Percentiles rank a stretch among this genome's conserved stretches.
Conservation (phyloP, 2,797 vertebrate species). For the Tamandua tetradactyla region DNA sequence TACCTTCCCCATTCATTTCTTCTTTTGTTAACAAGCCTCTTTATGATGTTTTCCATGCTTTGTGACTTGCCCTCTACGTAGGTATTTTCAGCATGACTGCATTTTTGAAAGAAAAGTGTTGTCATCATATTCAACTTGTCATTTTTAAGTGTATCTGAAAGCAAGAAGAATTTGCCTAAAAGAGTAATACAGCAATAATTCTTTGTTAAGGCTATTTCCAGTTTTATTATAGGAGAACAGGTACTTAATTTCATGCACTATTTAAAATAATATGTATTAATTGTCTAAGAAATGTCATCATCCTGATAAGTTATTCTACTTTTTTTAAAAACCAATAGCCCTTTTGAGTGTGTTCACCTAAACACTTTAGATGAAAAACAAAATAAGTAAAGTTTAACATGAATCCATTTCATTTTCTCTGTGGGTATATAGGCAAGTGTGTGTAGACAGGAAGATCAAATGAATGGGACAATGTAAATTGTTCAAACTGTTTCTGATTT, state of each 20-base stretch:
- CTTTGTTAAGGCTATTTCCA: neutral
- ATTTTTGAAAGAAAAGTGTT: constrained; percentile 63
- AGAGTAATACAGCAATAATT: neutral
- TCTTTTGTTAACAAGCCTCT: constrained; percentile 70
- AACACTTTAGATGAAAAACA: neutral
- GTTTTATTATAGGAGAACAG: neutral
- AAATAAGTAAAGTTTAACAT: neutral
- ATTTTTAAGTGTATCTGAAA: constrained; percentile 57
- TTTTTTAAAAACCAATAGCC: neutral
- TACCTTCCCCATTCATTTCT: constrained; percentile 52
- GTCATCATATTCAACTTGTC: constrained; percentile 52
- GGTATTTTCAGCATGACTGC: constrained; percentile 74
- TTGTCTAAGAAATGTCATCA: constrained; percentile 13
- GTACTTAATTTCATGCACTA: neutral
- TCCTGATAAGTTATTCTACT: neutral
- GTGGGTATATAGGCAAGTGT: neutral
- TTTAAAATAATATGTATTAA: neutral
- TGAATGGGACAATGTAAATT: neutral
- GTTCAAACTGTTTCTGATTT: neutral
- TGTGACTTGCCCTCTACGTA: constrained; percentile 64
- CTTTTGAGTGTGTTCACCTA: neutral
- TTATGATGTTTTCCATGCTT: constrained; percentile 69
- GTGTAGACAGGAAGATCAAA: constrained; percentile 25
- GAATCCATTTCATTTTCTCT: neutral
- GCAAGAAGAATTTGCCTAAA: neutral